Percentiles rank a stretch among this genome's conserved stretches.
Evolutionary conservation across 2,888 invertebrate genomes (phyloP).

Genomic region (Trissolcus japonicus): DNA sequence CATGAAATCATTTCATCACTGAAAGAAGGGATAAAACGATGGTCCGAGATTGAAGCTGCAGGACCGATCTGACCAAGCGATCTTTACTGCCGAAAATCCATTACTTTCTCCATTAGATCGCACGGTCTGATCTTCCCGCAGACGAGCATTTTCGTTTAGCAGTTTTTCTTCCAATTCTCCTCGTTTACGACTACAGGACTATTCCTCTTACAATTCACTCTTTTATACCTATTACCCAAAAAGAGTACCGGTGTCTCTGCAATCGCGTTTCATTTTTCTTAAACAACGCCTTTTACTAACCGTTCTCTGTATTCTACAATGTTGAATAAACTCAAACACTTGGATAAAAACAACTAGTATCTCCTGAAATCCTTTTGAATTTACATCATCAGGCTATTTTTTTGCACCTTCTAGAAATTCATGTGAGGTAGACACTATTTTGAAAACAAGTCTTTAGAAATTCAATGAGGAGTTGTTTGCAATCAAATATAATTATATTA

Average conservation of each 20-base stretch:
- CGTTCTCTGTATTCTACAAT: background rate
- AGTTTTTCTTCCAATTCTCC: slow-evolving; percentile 74
- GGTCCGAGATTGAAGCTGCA: slow-evolving; percentile 58
- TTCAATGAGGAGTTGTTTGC: too few relatives aligned
- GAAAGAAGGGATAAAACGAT: slow-evolving; percentile 51
- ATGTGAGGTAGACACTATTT: too few relatives aligned
- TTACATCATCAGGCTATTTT: too few relatives aligned
- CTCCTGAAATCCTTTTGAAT: too few relatives aligned
- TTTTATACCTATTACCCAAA: slow-evolving; percentile 60
- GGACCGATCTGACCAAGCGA: slow-evolving; percentile 70
- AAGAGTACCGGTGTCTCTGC: slow-evolving; percentile 61
- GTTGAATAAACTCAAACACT: too few relatives aligned
- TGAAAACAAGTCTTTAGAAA: too few relatives aligned
- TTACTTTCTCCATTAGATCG: slow-evolving; percentile 76
- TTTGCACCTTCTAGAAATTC: too few relatives aligned
- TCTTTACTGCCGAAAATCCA: slow-evolving; percentile 76
- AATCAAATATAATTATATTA: too few relatives aligned
- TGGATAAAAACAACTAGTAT: too few relatives aligned
- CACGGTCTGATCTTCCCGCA: slow-evolving; percentile 67
- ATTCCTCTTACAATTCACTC: slow-evolving; percentile 55
- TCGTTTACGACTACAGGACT: slow-evolving; percentile 71
- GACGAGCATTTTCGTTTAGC: slow-evolving; percentile 75
- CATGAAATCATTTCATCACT: slow-evolving; percentile 48
- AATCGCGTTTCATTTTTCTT: slow-evolving; percentile 62
- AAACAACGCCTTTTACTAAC: slow-evolving; percentile 13